Conservation (phyloP, 2,113 vertebrate species). For the Chlamydotis undulata region DNA sequence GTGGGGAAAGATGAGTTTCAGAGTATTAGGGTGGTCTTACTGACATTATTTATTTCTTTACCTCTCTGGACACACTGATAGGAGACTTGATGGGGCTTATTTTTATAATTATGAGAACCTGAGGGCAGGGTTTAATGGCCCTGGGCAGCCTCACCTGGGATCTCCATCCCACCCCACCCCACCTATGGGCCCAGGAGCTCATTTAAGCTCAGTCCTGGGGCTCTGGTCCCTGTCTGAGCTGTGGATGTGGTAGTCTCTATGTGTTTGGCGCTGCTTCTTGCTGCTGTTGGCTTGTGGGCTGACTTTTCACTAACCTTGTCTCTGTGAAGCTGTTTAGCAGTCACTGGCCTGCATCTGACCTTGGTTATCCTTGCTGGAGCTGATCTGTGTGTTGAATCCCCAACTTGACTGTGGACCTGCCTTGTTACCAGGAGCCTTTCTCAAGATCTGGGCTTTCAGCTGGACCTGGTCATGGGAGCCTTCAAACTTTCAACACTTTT, state of each 20-base stretch:
- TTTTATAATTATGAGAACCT: background rate
- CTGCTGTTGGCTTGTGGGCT: background rate
- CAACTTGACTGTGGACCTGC: background rate
- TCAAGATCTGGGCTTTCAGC: background rate
- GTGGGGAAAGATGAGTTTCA: background rate
- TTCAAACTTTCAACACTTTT: background rate
- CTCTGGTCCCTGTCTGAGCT: background rate
- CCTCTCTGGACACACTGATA: background rate
- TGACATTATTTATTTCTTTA: background rate
- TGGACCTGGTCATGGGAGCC: background rate
- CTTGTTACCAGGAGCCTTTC: background rate
- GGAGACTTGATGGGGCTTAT: background rate
- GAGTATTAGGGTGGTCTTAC: background rate
- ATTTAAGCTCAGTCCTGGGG: background rate
- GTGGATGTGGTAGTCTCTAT: background rate
- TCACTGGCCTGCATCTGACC: background rate
- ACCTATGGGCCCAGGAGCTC: too few relatives aligned
- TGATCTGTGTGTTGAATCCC: background rate
- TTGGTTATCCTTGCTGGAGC: background rate
- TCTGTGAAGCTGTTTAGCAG: background rate
- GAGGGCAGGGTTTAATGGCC: background rate
- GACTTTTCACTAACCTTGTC: background rate
- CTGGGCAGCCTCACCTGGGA: background rate
- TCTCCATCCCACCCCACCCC: background rate
- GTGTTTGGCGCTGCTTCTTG: background rate